Evolutionary conservation across 2,797 vertebrate genomes (phyloP), one percentile per base, ranked within the genome.

Genomic region (Nannoperca obscura): DNA sequence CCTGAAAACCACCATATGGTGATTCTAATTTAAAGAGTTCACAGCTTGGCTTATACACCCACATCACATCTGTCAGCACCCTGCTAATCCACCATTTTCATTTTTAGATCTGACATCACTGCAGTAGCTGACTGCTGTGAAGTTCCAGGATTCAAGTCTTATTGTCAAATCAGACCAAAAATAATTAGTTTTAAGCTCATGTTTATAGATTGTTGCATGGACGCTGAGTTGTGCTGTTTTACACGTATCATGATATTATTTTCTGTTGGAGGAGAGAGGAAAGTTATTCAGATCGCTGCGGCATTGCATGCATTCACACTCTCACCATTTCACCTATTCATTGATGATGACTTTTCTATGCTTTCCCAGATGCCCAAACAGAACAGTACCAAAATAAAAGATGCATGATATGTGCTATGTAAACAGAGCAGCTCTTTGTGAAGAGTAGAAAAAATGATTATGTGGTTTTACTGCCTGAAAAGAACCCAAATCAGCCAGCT

Each of bases 401-500:
- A 74, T 34, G 71, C 42, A 61, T 22, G 38, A 68, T 67, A 54
- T 53, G 53, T 10, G 14, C 46, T 40, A 7, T 66, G 79, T 74
- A 86, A 86, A 80, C 78, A 82, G 44, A 74, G 61, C 69, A 30
- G 69, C 59, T 75, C 74, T 80, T 71, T 80, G 73, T 80, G 77
- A 70, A 53, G 55, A 77, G 74, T 4, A 71, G 49, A 80, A 85
- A 74, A 84, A 80, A 82, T 76, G 50, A 65, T 85, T 86, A 83
- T 75, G 55, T 85, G 72, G 54, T 68, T 85, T 78, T 76, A 50
- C 63, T 57, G 63, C 24, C 58, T 79, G 67, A 57, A 78, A 85
- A 76, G 14, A 82, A 44, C 50, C 36, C 66, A 78, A 53, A 80
- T 63, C 38, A 65, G 52, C 14, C 36, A 10, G 63, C 59, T 57